Percentiles rank a stretch among this genome's conserved stretches.
These are phyloP conservation scores for Bradypodion ventrale DNA, from an alignment of 2,797 vertebrate species.

Conservation along the genomic window DNA sequence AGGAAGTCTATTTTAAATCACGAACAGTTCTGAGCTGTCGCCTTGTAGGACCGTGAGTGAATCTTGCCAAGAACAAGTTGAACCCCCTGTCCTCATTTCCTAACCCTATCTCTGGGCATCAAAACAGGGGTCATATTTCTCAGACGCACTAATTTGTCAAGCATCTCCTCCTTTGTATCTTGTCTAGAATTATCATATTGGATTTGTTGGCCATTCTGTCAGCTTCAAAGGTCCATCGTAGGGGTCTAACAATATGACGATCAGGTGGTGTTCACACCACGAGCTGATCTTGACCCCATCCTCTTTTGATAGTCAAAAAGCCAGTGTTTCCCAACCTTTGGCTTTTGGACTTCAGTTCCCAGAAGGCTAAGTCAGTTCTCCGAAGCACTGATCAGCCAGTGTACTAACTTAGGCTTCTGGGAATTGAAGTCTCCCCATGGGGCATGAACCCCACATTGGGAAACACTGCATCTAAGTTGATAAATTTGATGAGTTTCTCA, in stretches of 20 bases:
- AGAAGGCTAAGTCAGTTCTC: too few species aligned
- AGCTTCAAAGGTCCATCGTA: neutral
- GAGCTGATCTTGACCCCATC: neutral
- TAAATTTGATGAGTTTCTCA: too few species aligned
- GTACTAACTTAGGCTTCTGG: too few species aligned
- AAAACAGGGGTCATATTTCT: neutral
- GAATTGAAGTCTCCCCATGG: too few species aligned
- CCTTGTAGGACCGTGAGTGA: neutral
- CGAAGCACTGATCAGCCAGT: too few species aligned
- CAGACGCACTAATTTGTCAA: neutral
- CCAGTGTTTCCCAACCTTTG: too few species aligned
- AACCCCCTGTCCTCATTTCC: neutral
- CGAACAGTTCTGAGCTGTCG: neutral
- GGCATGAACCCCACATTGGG: too few species aligned
- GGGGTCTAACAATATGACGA: neutral
- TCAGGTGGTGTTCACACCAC: neutral
- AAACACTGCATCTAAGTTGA: too few species aligned
- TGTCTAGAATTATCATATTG: neutral
- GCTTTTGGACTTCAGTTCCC: too few species aligned
- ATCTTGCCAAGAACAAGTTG: neutral
- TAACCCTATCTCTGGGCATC: neutral
- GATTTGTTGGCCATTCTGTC: neutral
- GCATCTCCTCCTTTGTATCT: too few species aligned
- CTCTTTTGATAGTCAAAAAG: neutral
- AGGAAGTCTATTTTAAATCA: conserved; percentile 20